Evolutionary conservation across 1,140 invertebrate species (phyloP), one percentile per base, ranked within the genome.

Genomic region (Solenopsis fugax): DNA sequence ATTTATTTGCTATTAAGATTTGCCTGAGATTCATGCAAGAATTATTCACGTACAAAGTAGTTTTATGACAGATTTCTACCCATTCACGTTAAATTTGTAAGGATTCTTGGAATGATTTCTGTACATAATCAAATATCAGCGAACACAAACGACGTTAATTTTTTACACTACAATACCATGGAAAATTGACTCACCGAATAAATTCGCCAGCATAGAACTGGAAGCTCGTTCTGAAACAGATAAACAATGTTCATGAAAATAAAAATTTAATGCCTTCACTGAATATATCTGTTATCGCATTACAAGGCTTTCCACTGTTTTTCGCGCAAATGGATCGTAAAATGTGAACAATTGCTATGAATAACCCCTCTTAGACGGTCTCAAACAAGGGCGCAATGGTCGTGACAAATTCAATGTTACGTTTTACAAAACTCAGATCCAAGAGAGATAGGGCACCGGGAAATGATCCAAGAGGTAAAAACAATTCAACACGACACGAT

Each of bases 131-230:
- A 12, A 6, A 6, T 24, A 21, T 10, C 56, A 16, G 9, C 24
- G 9, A 5, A 13, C 60, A 48, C 29, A 29, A 29, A 29, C 4
- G 37, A 41, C 12, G 12, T 56, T 6, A 16, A 9, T 48, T 41
- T 50, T 75, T 72, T 45, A 82, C 21, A 16, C 16, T 50, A 58
- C 4, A n/a, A 24, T n/a, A 37, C 18, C 13, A 24, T 54, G 7
- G 29, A 18, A 54, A 2, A 56, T 58, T 50, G 18, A 94, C 94
- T 94, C 64, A 95, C 94, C 93, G 86, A 90, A 88, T 88, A 92
- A 90, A 86, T 93, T 93, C 88, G 94, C 93, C 93, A 94, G 93
- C 93, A 92, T 94, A 94, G 93, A 94, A 94, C 88, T 93, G 92
- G 90, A 93, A 91, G 88, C 92, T 91, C 92, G 92, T 93, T 92